phyloP scores from a whole-genome alignment of 1,140 invertebrate genomes.

The Platorchestia sp. region DNA sequence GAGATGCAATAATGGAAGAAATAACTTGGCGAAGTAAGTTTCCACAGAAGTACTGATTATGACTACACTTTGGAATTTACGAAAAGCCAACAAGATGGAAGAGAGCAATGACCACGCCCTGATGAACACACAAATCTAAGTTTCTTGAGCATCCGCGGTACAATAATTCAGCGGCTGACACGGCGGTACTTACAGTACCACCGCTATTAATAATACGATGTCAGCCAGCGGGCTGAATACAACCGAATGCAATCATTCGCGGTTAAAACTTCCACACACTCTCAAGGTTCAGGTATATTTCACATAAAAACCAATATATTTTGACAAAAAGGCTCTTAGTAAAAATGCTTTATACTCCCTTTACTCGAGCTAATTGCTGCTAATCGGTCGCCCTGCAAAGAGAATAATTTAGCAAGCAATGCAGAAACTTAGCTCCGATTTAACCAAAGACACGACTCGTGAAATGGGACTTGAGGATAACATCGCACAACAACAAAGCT shows the following conservation, averaged over 20 bases:
- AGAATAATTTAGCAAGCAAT: neutral
- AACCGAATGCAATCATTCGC: neutral
- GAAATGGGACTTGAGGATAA: neutral
- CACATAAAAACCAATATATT: constrained; percentile 1
- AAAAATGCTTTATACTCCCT: neutral
- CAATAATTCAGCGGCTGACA: neutral
- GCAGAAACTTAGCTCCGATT: neutral
- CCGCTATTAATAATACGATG: neutral
- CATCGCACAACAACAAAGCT: neutral
- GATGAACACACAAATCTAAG: neutral
- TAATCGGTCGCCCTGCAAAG: neutral
- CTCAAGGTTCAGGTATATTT: neutral
- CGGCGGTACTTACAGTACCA: neutral
- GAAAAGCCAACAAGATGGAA: neutral
- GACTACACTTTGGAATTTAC: neutral
- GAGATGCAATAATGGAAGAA: neutral
- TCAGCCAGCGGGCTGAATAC: neutral
- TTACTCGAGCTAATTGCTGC: neutral
- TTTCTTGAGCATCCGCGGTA: neutral
- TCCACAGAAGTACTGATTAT: neutral
- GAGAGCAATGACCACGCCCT: neutral
- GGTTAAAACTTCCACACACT: neutral
- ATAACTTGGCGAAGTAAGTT: neutral
- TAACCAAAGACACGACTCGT: neutral
- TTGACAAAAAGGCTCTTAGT: neutral